A percentile compares a stretch with the other conserved stretches of the same genome.
phyloP scores from a whole-genome alignment of 2,113 vertebrate species.

The Pseudois nayaur region DNA sequence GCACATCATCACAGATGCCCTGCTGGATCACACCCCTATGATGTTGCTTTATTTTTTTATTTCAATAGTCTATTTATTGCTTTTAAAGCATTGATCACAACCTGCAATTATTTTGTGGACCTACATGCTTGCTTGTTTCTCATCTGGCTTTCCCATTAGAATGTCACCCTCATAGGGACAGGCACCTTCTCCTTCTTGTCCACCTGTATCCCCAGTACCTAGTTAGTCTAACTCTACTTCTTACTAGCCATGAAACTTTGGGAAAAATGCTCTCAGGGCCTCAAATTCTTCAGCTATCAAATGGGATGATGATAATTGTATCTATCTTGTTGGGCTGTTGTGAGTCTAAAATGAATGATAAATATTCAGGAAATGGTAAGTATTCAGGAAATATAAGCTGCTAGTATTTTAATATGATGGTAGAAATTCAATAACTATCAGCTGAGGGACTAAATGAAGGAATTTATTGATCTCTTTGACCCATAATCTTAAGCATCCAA shows the following conservation, averaged over 20 bases:
- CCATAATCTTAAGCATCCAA: slow-evolving; percentile 49
- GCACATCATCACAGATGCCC: background rate
- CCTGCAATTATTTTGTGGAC: background rate
- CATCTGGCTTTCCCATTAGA: background rate
- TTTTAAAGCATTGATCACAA: background rate
- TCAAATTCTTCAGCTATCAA: background rate
- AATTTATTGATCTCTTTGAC: slow-evolving; percentile 14
- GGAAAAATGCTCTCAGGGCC: background rate
- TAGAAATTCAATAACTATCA: slow-evolving; percentile 28
- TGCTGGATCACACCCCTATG: background rate
- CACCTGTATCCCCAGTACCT: background rate
- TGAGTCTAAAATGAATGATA: background rate
- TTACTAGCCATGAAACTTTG: background rate
- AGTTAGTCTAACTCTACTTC: background rate
- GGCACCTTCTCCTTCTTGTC: background rate
- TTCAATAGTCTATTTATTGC: background rate
- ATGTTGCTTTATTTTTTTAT: background rate
- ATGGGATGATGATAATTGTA: background rate
- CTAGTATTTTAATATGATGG: background rate
- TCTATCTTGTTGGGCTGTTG: background rate
- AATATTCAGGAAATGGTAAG: background rate
- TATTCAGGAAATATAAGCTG: background rate
- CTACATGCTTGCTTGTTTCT: background rate
- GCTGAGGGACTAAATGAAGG: background rate
- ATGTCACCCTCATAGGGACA: background rate